These are phyloP conservation scores for Labeo rohita DNA, from an alignment of 2,113 vertebrate species.

Conservation along the genomic window DNA sequence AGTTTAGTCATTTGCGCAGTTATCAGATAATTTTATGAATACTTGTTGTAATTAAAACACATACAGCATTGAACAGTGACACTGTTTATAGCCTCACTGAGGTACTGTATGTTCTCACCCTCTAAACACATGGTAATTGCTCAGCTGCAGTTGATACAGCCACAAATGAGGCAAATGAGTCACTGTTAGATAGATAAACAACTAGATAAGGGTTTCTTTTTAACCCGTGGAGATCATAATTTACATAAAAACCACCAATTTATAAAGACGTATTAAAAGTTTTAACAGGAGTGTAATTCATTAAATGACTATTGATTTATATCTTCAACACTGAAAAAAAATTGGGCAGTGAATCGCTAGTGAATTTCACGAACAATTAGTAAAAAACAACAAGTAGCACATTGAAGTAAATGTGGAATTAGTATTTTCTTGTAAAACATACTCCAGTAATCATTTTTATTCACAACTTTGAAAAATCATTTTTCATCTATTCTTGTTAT, in stretches of 20 bases:
- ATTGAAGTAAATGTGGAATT: too few species aligned
- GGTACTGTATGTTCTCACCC: constrained; percentile 30
- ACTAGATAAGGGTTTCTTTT: not conserved
- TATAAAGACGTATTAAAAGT: not conserved
- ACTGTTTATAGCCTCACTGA: constrained; percentile 8
- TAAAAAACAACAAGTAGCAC: too few species aligned
- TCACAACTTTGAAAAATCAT: too few species aligned
- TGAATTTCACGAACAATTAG: too few species aligned
- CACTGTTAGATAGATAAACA: constrained; percentile 17
- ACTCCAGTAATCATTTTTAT: too few species aligned
- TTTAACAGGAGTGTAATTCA: not conserved
- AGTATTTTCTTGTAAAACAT: too few species aligned
- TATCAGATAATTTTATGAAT: constrained; percentile 53
- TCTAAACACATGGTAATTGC: constrained; percentile 38
- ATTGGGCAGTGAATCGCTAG: too few species aligned
- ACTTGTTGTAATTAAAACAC: constrained; percentile 49
- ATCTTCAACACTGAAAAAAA: not conserved
- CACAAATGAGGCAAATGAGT: constrained; percentile 28
- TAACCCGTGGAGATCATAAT: not conserved
- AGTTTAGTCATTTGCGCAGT: constrained; percentile 40
- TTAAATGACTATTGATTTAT: not conserved
- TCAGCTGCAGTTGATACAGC: constrained; percentile 28
- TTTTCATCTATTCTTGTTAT: too few species aligned
- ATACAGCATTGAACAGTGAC: constrained; percentile 12
- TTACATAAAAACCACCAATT: not conserved